Base-by-base conservation (phyloP, 1,140 invertebrate species). In the Asbolus verrucosus region DNA sequence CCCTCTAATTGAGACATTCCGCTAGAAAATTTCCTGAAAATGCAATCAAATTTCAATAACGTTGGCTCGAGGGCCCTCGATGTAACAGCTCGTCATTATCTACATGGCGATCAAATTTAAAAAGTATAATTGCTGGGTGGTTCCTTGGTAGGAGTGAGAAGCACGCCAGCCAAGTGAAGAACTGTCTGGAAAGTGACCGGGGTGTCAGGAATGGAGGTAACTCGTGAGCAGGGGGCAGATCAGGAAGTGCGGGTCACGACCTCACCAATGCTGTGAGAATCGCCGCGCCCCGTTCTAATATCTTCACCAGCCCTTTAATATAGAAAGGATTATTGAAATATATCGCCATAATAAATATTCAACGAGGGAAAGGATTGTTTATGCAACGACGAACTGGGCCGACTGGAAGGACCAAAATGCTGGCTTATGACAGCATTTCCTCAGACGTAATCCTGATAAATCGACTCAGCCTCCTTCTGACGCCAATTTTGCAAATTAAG, bases 221-320 rank as follows among this genome's bases (percentile, higher is more conserved):
- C 27, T 66, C 63, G 63, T 66, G 63, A 66, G 21, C 63, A 27
- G 41, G 63, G 39, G 63, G 63, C 63, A 66, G 63, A 66, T 66
- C 63, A 66, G 63, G 63, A 66, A 66, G 63, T 50, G 63, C 36
- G 39, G 63, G 63, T 66, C 63, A 46, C 63, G 63, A 66, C 63
- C 63, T 50, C 63, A 65, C 63, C 39, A 66, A 66, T 66, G 31
- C 36, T 39, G 63, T 66, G 63, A 66, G 63, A 66, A 66, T 31
- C 13, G 63, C 19, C 63, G 43, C 63, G 63, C 61, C 61, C 61
- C 21, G 31, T 21, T 19, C 31, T 16, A 9, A 19, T 19, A 36
- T 62, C 36, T 62, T 41, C 36, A n/a, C 60, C 61, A 41, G 33
- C 61, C 61, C 61, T 63, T 39, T 41, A 62, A 36, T 63, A 38